A percentile compares a stretch with the other conserved stretches of the same genome.
These are phyloP conservation scores for Sphaerodactylus townsendi DNA, from an alignment of 2,113 vertebrate genomes.

Conservation along the genomic window DNA sequence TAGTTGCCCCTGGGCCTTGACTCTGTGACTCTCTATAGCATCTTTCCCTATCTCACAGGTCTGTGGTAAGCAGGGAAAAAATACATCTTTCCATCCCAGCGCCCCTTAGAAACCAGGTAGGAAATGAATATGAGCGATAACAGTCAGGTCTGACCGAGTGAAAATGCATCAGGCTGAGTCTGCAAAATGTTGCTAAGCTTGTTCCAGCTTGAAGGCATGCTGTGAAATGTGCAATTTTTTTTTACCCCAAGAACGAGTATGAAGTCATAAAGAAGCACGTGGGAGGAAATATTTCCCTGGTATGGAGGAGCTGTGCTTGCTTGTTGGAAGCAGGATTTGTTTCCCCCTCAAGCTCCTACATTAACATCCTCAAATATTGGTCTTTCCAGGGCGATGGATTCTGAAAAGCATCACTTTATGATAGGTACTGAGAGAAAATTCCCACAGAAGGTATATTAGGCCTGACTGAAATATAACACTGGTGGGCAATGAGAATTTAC, in stretches of 20 bases:
- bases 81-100: too few species aligned
- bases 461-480: too few species aligned
- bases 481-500: too few species aligned
- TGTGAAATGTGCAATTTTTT: neutral
- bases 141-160: neutral
- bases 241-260: neutral
- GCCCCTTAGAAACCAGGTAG: too few species aligned
- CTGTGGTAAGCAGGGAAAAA: too few species aligned
- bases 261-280: neutral
- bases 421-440: neutral
- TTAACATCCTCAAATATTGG: neutral
- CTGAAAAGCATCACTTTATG: neutral
- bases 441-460: too few species aligned
- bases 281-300: neutral
- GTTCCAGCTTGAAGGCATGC: constrained; percentile 18
- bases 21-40: too few species aligned
- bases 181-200: neutral
- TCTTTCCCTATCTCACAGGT: too few species aligned
- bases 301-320: neutral
- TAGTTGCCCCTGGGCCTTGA: too few species aligned
- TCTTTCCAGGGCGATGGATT: neutral
- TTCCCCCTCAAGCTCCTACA: neutral
- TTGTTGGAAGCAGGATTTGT: neutral
- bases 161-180: neutral
- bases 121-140: neutral